Evolutionary conservation across 2,113 vertebrate species (phyloP).

Genomic region (Numida meleagris): DNA sequence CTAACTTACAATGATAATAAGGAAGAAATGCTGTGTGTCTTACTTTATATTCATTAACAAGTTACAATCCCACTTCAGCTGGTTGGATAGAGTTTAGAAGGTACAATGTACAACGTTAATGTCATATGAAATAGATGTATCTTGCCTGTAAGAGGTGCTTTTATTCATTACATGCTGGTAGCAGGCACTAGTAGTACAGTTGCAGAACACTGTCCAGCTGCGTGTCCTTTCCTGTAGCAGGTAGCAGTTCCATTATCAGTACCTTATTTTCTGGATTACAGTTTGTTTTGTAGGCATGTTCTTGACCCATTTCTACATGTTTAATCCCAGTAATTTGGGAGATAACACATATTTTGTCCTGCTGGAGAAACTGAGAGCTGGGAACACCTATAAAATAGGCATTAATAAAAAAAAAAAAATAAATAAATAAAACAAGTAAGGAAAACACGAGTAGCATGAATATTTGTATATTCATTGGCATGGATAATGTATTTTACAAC

Average conservation of each 20-base stretch:
- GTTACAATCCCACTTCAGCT: not conserved
- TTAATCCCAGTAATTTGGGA: not conserved
- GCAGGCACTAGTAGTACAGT: not conserved
- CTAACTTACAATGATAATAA: not conserved
- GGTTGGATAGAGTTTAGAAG: not conserved
- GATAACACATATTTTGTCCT: not conserved
- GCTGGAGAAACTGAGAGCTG: not conserved
- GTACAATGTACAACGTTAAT: not conserved
- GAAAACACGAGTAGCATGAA: not conserved
- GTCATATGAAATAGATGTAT: not conserved
- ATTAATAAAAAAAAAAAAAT: not conserved
- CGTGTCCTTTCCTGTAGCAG: not conserved
- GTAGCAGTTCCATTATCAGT: not conserved
- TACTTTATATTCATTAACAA: not conserved
- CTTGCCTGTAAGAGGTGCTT: not conserved
- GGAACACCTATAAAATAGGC: not conserved
- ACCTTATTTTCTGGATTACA: not conserved
- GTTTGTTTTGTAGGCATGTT: not conserved
- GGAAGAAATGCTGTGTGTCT: not conserved
- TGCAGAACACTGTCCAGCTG: not conserved
- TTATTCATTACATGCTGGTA: not conserved
- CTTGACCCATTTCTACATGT: rapidly evolving
- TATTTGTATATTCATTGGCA: not conserved
- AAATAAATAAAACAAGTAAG: not conserved
- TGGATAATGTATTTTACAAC: not conserved